A percentile compares a stretch with the other conserved stretches of the same genome.
Evolutionary conservation across 2,113 vertebrate species (phyloP).

Genomic region (Bubalus kerabau): DNA sequence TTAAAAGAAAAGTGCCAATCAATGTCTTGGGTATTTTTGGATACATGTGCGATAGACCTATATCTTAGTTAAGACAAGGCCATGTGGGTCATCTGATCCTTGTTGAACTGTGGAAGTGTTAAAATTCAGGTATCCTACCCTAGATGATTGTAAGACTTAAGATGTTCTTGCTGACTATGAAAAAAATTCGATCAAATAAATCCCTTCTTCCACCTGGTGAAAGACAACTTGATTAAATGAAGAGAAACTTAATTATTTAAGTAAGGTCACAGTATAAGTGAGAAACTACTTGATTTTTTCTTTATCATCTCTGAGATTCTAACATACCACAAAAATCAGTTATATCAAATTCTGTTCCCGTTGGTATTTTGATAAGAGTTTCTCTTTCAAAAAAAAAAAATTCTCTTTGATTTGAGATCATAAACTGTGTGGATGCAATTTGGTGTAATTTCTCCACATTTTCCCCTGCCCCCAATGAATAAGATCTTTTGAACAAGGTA

Average conservation of each 20-base stretch:
- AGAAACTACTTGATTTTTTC: conserved; percentile 22
- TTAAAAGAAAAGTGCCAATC: not conserved
- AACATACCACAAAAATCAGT: not conserved
- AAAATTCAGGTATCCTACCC: not conserved
- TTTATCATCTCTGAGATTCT: conserved; percentile 22
- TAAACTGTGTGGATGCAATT: not conserved
- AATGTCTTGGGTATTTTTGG: not conserved
- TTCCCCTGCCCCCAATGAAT: not conserved
- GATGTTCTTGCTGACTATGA: conserved; percentile 37
- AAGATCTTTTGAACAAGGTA: not conserved
- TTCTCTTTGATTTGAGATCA: conserved; percentile 2
- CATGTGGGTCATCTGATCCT: not conserved
- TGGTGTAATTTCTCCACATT: not conserved
- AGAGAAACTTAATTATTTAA: conserved; percentile 58
- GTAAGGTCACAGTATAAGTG: conserved; percentile 36
- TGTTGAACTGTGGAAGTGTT: not conserved
- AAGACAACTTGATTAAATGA: conserved; percentile 52
- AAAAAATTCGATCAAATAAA: conserved; percentile 52
- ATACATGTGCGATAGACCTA: not conserved
- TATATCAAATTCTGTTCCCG: conserved; percentile 23
- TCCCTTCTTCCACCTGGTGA: conserved; percentile 50
- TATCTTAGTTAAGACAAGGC: not conserved
- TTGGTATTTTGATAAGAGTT: not conserved
- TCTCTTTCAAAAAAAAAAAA: not conserved
- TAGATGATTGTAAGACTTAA: conserved; percentile 4